Percentiles rank a stretch among this genome's conserved stretches.
These are phyloP conservation scores for Paracyclopina nana DNA, from an alignment of 1,140 invertebrate species.

Conservation along the genomic window DNA sequence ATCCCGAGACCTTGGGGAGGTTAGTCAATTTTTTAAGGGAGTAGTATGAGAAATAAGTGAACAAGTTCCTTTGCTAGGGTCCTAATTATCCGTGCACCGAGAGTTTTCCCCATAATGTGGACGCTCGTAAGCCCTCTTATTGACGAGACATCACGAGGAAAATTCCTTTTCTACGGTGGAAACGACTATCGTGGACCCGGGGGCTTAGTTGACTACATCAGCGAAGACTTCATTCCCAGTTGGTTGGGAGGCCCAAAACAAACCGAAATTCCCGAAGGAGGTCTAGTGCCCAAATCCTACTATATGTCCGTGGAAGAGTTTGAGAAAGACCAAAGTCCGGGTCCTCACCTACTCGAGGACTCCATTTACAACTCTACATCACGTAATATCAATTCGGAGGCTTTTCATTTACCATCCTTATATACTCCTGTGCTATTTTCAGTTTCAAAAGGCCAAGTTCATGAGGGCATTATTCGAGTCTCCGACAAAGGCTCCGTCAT, in stretches of 20 bases:
- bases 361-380: conserved; percentile 49
- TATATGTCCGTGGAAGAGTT: conserved; percentile 53
- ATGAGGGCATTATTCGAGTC: conserved; percentile 62
- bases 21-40: background rate
- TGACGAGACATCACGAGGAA: conserved; percentile 80
- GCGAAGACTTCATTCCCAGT: conserved; percentile 65
- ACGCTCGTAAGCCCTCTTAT: conserved; percentile 91
- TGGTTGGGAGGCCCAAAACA: conserved; percentile 59
- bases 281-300: conserved; percentile 65
- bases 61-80: conserved; percentile 28
- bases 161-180: conserved; percentile 80
- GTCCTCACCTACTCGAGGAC: conserved; percentile 21
- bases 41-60: no score
- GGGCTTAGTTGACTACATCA: conserved; percentile 65
- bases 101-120: conserved; percentile 92
- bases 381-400: conserved; percentile 37
- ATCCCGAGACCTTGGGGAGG: conserved; percentile 82
- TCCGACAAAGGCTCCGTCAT: conserved; percentile 67
- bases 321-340: conserved; percentile 31
- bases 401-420: background rate
- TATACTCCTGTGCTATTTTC: conserved; percentile 3
- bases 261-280: conserved; percentile 64
- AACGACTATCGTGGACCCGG: conserved; percentile 54
- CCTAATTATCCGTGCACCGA: conserved; percentile 62
- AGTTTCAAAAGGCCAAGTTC: conserved; percentile 33